These are phyloP conservation scores for Diogma glabrata DNA, from an alignment of 2,888 invertebrate species.

Conservation along the genomic window DNA sequence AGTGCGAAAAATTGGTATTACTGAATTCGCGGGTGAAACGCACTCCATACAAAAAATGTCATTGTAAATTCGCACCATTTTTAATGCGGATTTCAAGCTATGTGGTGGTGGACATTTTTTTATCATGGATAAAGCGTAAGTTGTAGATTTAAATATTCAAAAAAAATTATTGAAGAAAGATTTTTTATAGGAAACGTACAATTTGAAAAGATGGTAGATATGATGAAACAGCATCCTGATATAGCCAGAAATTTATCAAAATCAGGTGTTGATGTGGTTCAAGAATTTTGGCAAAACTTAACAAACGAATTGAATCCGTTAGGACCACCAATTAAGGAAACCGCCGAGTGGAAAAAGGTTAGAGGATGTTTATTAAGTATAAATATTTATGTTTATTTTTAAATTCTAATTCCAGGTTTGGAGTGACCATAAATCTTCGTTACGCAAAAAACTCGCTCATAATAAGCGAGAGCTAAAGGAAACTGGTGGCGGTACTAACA, in stretches of 20 bases:
- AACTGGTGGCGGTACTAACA: neutral
- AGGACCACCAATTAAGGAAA: slow-evolving; percentile 2
- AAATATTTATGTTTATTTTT: slow-evolving; percentile 1
- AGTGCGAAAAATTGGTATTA: too few relatives aligned
- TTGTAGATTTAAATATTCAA: neutral
- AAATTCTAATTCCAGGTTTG: neutral
- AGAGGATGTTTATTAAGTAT: neutral
- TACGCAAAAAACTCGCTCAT: neutral
- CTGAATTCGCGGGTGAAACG: neutral
- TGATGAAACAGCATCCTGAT: neutral
- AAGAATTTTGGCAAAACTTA: too few relatives aligned
- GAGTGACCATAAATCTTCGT: slow-evolving; percentile 1
- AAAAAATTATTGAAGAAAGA: neutral
- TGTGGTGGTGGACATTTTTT: neutral
- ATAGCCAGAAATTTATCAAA: neutral
- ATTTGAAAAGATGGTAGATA: neutral
- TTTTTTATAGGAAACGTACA: slow-evolving; percentile 1
- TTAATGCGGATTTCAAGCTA: neutral
- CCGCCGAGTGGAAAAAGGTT: neutral
- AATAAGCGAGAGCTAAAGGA: neutral
- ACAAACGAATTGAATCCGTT: slow-evolving; percentile 4
- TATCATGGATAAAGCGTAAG: slow-evolving; percentile 5
- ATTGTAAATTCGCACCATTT: neutral
- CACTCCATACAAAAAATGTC: neutral
- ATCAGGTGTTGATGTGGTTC: neutral